A percentile compares a stretch with the other conserved stretches of the same genome.
These are phyloP conservation scores for Thripadectes ignobilis DNA, from an alignment of 2,797 vertebrate species.

Conservation along the genomic window DNA sequence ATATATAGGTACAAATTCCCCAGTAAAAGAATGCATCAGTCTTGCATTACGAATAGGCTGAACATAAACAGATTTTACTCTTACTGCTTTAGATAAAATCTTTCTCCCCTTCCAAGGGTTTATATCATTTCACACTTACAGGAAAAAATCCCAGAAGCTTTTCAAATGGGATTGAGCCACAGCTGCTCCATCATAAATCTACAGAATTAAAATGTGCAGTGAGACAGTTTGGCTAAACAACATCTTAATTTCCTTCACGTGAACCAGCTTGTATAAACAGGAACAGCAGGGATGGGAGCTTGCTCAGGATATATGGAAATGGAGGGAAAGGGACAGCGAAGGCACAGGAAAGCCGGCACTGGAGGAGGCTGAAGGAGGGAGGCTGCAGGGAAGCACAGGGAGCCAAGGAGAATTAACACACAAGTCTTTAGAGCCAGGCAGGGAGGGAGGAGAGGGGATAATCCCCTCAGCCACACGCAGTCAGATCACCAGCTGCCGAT, in stretches of 20 bases:
- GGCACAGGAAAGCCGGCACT: not conserved
- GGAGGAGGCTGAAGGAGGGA: not conserved
- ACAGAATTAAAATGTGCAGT: conserved; percentile 27
- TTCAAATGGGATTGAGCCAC: conserved; percentile 38
- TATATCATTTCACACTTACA: conserved; percentile 24
- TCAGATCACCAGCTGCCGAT: not conserved
- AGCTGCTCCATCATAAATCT: conserved; percentile 35
- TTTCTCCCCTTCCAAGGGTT: conserved; percentile 1
- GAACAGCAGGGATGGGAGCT: not conserved
- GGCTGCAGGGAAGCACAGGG: not conserved
- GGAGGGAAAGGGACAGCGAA: not conserved
- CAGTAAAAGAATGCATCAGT: not conserved
- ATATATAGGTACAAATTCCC: not conserved
- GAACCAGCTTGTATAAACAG: conserved; percentile 48
- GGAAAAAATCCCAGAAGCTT: conserved; percentile 17
- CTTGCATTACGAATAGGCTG: not conserved
- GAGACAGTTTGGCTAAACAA: conserved; percentile 39
- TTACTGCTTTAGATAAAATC: not conserved
- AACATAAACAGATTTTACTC: conserved; percentile 5
- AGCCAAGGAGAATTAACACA: not conserved
- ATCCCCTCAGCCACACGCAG: not conserved
- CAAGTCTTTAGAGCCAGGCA: not conserved
- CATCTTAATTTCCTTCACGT: conserved; percentile 36
- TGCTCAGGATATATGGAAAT: not conserved
- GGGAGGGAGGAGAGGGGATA: not conserved